Conservation (phyloP, 2,888 invertebrate species). For the Harpalus rubripes region DNA sequence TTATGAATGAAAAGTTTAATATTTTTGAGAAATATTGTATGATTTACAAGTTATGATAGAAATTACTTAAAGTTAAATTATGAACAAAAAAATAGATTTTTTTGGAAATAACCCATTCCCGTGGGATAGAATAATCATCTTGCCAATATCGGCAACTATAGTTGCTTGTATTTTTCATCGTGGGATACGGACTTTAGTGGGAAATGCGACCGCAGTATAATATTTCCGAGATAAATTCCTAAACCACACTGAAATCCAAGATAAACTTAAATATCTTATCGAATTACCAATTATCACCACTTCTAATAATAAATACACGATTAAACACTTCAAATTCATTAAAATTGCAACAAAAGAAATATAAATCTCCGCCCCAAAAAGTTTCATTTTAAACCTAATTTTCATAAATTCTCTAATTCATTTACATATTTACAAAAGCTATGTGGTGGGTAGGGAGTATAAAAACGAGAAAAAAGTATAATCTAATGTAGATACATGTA, state of each 20-base stretch:
- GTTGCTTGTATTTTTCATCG: too few relatives aligned
- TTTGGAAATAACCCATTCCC: too few relatives aligned
- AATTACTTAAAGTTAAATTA: too few relatives aligned
- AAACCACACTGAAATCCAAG: conserved; percentile 37
- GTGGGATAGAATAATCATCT: too few relatives aligned
- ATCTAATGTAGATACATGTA: conserved; percentile 34
- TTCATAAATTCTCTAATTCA: conserved; percentile 26
- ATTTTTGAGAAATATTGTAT: too few relatives aligned
- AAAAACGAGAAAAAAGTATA: conserved; percentile 28
- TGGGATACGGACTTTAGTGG: too few relatives aligned
- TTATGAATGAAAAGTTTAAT: too few relatives aligned
- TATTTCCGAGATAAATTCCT: conserved; percentile 34
- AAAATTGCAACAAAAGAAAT: neutral
- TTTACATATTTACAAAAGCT: conserved; percentile 24
- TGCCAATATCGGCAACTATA: too few relatives aligned
- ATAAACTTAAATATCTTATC: conserved; percentile 21
- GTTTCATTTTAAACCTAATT: conserved; percentile 12
- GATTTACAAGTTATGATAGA: too few relatives aligned
- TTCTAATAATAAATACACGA: too few relatives aligned
- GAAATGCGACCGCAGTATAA: conserved; percentile 31
- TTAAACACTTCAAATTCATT: neutral
- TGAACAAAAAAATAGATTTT: too few relatives aligned
- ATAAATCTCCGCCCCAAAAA: neutral
- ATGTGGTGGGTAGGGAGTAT: neutral
- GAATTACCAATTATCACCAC: neutral